Conservation (phyloP, 1,140 invertebrate genomes). For the Anthonomus grandis region DNA sequence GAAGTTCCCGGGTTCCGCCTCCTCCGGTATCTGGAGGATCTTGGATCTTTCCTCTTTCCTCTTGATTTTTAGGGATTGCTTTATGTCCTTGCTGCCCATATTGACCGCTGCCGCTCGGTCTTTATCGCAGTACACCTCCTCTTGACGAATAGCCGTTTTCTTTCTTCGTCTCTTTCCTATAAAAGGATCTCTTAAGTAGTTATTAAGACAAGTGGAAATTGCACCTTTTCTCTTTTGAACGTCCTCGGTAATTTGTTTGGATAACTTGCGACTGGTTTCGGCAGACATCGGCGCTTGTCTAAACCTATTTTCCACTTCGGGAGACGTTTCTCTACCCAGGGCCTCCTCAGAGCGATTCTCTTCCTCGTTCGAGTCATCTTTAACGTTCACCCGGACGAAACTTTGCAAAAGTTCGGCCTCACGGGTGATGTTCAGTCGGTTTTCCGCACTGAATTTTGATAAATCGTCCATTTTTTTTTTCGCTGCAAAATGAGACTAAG, state of each 20-base stretch:
- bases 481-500: constrained; percentile 6
- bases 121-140: constrained; percentile 85
- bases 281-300: constrained; percentile 24
- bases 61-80: constrained; percentile 77
- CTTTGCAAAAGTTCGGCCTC: constrained; percentile 72
- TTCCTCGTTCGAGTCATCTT: constrained; percentile 30
- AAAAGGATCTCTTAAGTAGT: background rate
- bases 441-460: constrained; percentile 32
- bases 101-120: constrained; percentile 85
- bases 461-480: constrained; percentile 25
- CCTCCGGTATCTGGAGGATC: constrained; percentile 70
- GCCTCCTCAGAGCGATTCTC: constrained; percentile 12
- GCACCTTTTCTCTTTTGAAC: constrained; percentile 14
- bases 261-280: constrained; percentile 25
- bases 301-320: constrained; percentile 4
- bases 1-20: constrained; percentile 72
- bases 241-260: constrained; percentile 34
- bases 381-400: constrained; percentile 64
- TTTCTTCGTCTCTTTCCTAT: constrained; percentile 46
- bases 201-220: constrained; percentile 3
- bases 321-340: background rate
- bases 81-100: constrained; percentile 76
- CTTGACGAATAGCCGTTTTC: constrained; percentile 53
- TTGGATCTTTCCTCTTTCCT: constrained; percentile 71
- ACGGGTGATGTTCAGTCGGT: constrained; percentile 56